phyloP scores from a whole-genome alignment of 2,797 vertebrate genomes.

The Hydrophis major region DNA sequence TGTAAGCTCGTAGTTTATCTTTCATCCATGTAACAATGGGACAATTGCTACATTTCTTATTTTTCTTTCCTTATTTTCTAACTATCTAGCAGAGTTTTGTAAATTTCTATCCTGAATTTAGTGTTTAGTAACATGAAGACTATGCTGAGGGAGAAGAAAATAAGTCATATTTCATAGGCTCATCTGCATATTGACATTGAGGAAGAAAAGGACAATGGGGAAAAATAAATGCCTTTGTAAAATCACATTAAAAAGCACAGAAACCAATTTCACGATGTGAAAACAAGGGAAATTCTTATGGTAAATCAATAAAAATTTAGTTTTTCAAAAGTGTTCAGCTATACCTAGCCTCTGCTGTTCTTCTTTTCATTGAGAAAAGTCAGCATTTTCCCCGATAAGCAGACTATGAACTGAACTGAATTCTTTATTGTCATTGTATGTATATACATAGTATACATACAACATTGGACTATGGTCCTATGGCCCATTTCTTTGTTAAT shows the following conservation, averaged over 20 bases:
- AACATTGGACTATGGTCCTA: no score
- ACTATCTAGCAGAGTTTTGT: no score
- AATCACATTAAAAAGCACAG: background rate
- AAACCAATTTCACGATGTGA: background rate
- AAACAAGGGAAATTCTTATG: background rate
- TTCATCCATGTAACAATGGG: background rate
- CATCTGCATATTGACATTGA: no score
- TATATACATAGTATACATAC: no score
- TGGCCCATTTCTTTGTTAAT: background rate
- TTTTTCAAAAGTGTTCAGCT: background rate
- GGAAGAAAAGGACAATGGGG: background rate
- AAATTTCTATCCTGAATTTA: no score
- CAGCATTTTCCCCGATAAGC: no score
- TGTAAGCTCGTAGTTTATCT: background rate
- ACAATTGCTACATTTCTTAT: background rate
- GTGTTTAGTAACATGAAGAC: background rate
- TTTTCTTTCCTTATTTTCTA: no score
- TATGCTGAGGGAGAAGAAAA: background rate
- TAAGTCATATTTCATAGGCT: background rate
- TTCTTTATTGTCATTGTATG: no score
- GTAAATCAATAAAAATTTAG: background rate
- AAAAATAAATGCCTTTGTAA: background rate
- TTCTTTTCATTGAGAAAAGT: background rate
- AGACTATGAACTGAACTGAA: background rate
- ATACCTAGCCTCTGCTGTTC: background rate